Evolutionary conservation across 2,888 invertebrate species (phyloP).

Genomic region (Tenthredo mesomela): DNA sequence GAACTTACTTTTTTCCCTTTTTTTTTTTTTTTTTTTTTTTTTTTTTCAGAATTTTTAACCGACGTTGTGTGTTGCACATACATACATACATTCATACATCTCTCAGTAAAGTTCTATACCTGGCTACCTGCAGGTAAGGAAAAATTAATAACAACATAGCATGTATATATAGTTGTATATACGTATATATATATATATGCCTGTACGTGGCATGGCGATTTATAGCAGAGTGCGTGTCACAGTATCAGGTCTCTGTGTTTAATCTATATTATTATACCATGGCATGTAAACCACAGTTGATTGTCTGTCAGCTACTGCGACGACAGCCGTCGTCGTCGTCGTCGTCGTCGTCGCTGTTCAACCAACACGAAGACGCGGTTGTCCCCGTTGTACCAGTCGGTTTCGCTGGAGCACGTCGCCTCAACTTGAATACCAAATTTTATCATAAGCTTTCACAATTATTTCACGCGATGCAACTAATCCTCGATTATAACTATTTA

Average conservation of each 20-base stretch:
- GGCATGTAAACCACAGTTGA: constrained; percentile 45
- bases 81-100: not conserved
- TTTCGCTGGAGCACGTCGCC: constrained; percentile 5
- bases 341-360: not conserved
- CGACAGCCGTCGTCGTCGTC: constrained; percentile 36
- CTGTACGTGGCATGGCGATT: constrained; percentile 25
- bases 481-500: not conserved
- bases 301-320: constrained; percentile 49
- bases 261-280: constrained; percentile 49
- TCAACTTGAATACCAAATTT: not conserved
- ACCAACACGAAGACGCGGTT: constrained; percentile 36
- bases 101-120: not conserved
- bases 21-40: not conserved
- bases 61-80: not conserved
- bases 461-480: constrained; percentile 8
- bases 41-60: not conserved
- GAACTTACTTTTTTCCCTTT: not conserved
- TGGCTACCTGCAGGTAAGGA: not conserved
- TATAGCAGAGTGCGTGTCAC: constrained; percentile 40
- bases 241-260: constrained; percentile 46
- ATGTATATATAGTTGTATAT: not conserved
- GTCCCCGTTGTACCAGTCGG: constrained; percentile 47
- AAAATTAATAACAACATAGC: constrained; percentile 21
- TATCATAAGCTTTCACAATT: constrained; percentile 16
- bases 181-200: not conserved